Conservation (phyloP, 2,888 invertebrate genomes). For the Tinea semifulvella region DNA sequence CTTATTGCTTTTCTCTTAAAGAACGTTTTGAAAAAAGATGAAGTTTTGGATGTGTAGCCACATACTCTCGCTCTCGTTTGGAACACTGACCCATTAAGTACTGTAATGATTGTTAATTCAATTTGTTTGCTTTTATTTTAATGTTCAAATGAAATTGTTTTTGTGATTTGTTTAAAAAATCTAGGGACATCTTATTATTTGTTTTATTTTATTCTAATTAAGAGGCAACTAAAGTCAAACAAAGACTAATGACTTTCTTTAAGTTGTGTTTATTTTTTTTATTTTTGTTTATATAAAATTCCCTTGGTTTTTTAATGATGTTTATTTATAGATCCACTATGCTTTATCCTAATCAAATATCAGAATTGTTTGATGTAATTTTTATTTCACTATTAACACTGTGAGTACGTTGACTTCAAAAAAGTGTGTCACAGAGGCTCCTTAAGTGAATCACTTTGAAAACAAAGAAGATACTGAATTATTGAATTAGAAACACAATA, state of each 20-base stretch:
- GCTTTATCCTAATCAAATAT: no score
- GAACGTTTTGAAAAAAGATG: no score
- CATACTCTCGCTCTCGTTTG: constrained; percentile 8
- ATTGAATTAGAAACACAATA: constrained; percentile 23
- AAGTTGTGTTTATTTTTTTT: background rate
- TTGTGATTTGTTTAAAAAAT: background rate
- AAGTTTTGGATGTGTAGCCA: background rate
- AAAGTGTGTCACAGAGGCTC: constrained; percentile 38
- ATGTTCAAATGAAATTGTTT: background rate
- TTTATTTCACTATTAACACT: constrained; percentile 4
- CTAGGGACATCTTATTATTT: no score
- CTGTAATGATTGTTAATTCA: background rate
- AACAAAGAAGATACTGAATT: background rate
- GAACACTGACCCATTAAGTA: background rate
- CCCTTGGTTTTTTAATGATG: no score
- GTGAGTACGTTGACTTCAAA: constrained; percentile 47
- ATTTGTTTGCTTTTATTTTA: background rate
- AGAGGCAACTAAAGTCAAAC: no score
- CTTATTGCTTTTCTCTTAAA: no score
- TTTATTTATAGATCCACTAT: no score
- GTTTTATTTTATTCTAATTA: no score
- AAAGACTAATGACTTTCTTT: no score
- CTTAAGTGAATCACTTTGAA: constrained; percentile 6
- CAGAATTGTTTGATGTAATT: background rate
- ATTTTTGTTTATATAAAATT: no score